These are phyloP conservation scores for Potamilus streckersoni DNA, from an alignment of 1,140 invertebrate genomes.

Conservation along the genomic window DNA sequence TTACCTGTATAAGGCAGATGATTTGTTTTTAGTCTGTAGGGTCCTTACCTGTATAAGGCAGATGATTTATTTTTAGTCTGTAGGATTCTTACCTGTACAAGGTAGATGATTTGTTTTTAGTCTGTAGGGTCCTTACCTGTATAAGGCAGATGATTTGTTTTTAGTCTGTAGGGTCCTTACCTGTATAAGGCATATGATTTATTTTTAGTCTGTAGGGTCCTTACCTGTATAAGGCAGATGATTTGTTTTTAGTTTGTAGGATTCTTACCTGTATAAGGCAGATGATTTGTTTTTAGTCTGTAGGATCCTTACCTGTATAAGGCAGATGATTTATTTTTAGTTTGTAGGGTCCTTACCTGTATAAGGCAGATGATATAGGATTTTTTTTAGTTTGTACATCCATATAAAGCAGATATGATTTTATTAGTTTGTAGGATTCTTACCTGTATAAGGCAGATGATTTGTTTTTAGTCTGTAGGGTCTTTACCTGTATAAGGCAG, in stretches of 20 bases:
- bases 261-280: constrained; percentile 29
- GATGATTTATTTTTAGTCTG: constrained; percentile 6
- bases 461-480: background rate
- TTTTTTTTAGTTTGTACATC: background rate
- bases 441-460: constrained; percentile 29
- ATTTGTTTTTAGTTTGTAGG: background rate
- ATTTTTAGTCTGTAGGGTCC: background rate
- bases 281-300: background rate
- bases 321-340: constrained; percentile 11
- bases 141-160: constrained; percentile 14
- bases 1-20: constrained; percentile 29
- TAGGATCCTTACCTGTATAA: constrained; percentile 27
- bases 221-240: constrained; percentile 31
- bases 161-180: constrained; percentile 3
- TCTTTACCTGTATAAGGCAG: constrained; percentile 30
- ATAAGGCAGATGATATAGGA: constrained; percentile 23
- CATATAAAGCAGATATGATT: too few relatives aligned
- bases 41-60: constrained; percentile 30
- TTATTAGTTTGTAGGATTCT: background rate
- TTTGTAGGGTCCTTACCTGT: constrained; percentile 20
- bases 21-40: background rate
- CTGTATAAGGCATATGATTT: constrained; percentile 29
- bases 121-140: constrained; percentile 16
- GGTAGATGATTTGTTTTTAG: constrained; percentile 10
- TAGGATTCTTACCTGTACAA: constrained; percentile 28